Base-by-base conservation (phyloP, 2,797 vertebrate genomes). In the Threskiornis aethiopicus region DNA sequence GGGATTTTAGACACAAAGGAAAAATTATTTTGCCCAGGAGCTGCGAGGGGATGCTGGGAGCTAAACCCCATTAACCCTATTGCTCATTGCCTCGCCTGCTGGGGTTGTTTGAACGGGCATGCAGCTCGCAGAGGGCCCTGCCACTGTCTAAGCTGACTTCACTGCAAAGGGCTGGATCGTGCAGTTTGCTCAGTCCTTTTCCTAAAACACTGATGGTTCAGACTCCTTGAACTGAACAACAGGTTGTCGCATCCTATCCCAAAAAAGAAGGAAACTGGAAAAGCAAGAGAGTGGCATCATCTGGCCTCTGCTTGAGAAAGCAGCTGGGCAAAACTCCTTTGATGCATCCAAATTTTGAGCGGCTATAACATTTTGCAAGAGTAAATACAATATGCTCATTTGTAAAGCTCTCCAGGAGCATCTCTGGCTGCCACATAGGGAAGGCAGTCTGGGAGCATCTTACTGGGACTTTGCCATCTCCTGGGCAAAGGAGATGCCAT, bases 91-190 rank as follows among this genome's bases (percentile, higher is more conserved):
- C 5, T 87, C 1, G 2, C 37, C 7, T 2, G 1, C 37, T 57
- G 64, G 13, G 25, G 13, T 47, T 14, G 16, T 37, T 2, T 8
- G 55, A 51, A 20, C 0, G 2, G 16, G 12, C 15, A 5, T 2
- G 7, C 20, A 28, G 59, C 67, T 80, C 2, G 0, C 52, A 61
- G 47, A 55, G 25, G 4, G 12, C 26, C 37, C 35, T 42, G 13
- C 41, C 42, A 1, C 35, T 22, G 16, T 8, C 33, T 39, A 9
- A 57, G 37, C 17, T 39, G 55, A 13, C 37, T 62, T 44, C 19
- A 24, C 9, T 54, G n/a, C 25, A 8, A 33, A 33, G 11, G 22
- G 19, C 29, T 87, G 69, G 29, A 46, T 42, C 20, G 3, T 37
- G n/a, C 21, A 29, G 6, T 51, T 82, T 54, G 7, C 20, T 79